Conservation (phyloP, 1,140 invertebrate genomes). For the Microplitis demolitor region DNA sequence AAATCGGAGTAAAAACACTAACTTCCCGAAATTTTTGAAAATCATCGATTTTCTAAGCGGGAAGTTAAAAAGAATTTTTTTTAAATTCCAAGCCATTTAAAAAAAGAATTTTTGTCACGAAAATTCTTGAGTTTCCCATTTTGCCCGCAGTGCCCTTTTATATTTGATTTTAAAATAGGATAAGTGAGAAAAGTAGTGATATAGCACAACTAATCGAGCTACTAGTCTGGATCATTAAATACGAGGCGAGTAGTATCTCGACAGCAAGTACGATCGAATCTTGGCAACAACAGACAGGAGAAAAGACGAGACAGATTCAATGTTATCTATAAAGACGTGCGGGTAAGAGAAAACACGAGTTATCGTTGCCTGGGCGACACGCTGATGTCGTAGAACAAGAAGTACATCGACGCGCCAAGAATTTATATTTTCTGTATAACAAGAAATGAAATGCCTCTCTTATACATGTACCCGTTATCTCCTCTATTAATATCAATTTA, state of each 20-base stretch:
- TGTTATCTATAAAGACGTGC: neutral
- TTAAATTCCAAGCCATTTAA: too few relatives aligned
- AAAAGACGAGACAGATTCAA: neutral
- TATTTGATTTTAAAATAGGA: too few relatives aligned
- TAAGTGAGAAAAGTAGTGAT: too few relatives aligned
- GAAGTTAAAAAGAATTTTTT: too few relatives aligned
- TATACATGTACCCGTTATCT: neutral
- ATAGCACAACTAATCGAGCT: too few relatives aligned
- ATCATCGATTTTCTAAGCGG: too few relatives aligned
- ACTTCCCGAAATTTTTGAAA: too few relatives aligned
- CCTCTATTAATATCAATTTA: neutral
- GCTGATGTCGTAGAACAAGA: slow-evolving; percentile 14
- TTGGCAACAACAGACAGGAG: neutral
- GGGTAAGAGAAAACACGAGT: slow-evolving; percentile 3
- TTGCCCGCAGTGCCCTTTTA: too few relatives aligned
- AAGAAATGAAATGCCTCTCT: slow-evolving; percentile 16
- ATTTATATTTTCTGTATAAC: slow-evolving; percentile 25
- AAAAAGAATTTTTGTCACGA: too few relatives aligned
- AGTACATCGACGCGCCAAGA: neutral
- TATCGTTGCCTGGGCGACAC: slow-evolving; percentile 15
- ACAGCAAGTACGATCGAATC: slow-evolving; percentile 19
- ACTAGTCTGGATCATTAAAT: too few relatives aligned
- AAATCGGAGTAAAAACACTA: too few relatives aligned
- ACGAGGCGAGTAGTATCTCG: neutral
- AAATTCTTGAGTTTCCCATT: too few relatives aligned